These are phyloP conservation scores for Itoplectis maculator DNA, from an alignment of 2,888 invertebrate species.

Conservation along the genomic window DNA sequence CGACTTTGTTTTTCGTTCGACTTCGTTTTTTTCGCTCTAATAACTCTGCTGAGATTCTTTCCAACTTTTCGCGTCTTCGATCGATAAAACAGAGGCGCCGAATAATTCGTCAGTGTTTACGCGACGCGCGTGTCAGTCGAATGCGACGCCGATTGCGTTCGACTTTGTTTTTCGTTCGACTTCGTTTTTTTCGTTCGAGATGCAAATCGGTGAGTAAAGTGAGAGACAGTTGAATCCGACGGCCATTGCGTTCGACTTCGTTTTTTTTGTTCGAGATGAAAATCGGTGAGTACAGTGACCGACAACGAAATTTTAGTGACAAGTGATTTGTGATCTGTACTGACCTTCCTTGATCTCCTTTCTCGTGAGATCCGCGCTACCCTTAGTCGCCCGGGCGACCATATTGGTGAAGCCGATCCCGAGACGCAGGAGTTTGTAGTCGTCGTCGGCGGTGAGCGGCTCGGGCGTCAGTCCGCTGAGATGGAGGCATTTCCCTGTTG, in stretches of 20 bases:
- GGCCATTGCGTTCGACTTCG: no score
- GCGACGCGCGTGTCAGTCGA: not conserved
- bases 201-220: no score
- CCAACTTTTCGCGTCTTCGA: not conserved
- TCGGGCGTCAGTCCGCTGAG: conserved; percentile 97
- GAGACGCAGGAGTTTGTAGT: conserved; percentile 95
- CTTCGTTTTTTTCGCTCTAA: not conserved
- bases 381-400: conserved; percentile 97
- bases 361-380: conserved; percentile 96
- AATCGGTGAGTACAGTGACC: no score
- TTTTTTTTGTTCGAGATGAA: no score
- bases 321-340: conserved; percentile 21
- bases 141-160: no score
- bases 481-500: conserved; percentile 95
- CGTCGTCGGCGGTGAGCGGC: conserved; percentile 98
- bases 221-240: not conserved
- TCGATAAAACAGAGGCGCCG: not conserved
- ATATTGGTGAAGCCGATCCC: conserved; percentile 99
- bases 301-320: no score
- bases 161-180: no score
- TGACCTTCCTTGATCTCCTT: conserved; percentile 96
- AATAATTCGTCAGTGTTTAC: not conserved
- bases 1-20: no score
- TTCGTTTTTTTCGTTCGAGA: not conserved
- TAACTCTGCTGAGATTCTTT: not conserved